Evolutionary conservation across 2,113 vertebrate species (phyloP).

Genomic region (Limanda limanda): DNA sequence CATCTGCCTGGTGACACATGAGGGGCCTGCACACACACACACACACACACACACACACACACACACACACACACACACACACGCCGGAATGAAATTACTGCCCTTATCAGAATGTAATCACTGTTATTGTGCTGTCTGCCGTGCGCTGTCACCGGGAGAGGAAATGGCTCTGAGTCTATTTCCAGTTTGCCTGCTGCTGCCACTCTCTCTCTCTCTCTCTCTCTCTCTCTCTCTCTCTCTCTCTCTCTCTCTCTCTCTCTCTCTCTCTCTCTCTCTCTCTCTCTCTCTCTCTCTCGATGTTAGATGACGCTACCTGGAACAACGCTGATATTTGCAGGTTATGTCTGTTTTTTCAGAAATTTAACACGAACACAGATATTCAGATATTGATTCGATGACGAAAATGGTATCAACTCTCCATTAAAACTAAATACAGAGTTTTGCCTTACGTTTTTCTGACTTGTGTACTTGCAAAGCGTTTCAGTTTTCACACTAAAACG

Average conservation of each 20-base stretch:
- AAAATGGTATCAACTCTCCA: too few relatives aligned
- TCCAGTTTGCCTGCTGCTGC: slow-evolving; percentile 49
- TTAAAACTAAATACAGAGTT: too few relatives aligned
- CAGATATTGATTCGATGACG: too few relatives aligned
- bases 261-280: neutral
- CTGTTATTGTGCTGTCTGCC: slow-evolving; percentile 52
- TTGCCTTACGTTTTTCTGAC: too few relatives aligned
- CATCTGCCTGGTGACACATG: slow-evolving; percentile 15
- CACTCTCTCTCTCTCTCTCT: neutral
- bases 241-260: neutral
- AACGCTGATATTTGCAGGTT: too few relatives aligned
- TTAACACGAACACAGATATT: too few relatives aligned
- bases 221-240: too few relatives aligned
- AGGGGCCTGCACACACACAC: too few relatives aligned
- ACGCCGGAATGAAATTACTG: slow-evolving; percentile 45
- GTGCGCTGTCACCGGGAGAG: slow-evolving; percentile 37
- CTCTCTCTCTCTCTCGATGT: neutral
- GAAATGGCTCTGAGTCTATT: slow-evolving; percentile 50
- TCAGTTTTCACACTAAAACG: too few relatives aligned
- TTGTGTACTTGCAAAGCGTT: too few relatives aligned
- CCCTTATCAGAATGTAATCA: slow-evolving; percentile 62
- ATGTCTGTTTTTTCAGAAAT: too few relatives aligned
- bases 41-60: slow-evolving; percentile 5
- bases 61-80: neutral
- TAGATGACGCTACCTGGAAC: too few relatives aligned